A percentile compares a stretch with the other conserved stretches of the same genome.
Evolutionary conservation across 2,888 invertebrate species (phyloP).

Genomic region (Drosophila nigritarsus): DNA sequence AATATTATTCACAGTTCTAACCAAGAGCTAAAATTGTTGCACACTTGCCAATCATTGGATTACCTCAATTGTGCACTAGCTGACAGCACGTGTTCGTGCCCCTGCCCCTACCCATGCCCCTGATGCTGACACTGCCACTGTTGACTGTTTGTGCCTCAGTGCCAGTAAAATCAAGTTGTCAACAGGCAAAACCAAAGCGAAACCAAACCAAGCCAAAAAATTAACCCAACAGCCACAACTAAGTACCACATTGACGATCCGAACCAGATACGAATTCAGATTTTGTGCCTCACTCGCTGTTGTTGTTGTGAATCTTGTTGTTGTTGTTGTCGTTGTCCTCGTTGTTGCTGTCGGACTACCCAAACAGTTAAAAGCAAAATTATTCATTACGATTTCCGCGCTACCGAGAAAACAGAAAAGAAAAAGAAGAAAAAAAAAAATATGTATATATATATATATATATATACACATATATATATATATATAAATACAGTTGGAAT

Average conservation of each 20-base stretch:
- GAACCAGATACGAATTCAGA: slow-evolving; percentile 62
- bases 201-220: slow-evolving; percentile 58
- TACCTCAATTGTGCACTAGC: background rate
- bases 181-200: slow-evolving; percentile 30
- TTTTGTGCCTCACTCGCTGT: slow-evolving; percentile 24
- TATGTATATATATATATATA: background rate
- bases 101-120: background rate
- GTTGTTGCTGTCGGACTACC: slow-evolving; percentile 24
- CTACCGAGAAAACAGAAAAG: slow-evolving; percentile 39
- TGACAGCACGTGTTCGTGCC: background rate
- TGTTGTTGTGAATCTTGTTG: slow-evolving; percentile 2
- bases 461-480: background rate
- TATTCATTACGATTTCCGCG: slow-evolving; percentile 80
- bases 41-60: background rate
- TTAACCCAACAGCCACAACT: slow-evolving; percentile 46
- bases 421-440: slow-evolving; percentile 11
- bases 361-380: slow-evolving; percentile 74
- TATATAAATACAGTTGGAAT: slow-evolving; percentile 9
- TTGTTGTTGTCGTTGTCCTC: background rate
- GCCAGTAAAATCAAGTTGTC: slow-evolving; percentile 41
- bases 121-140: slow-evolving; percentile 5
- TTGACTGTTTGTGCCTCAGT: slow-evolving; percentile 13
- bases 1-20: background rate
- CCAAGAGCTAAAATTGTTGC: background rate
- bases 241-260: slow-evolving; percentile 44